A percentile compares a stretch with the other conserved stretches of the same genome.
Evolutionary conservation across 1,140 invertebrate species (phyloP).

Genomic region (Ostrea denselamellosa): DNA sequence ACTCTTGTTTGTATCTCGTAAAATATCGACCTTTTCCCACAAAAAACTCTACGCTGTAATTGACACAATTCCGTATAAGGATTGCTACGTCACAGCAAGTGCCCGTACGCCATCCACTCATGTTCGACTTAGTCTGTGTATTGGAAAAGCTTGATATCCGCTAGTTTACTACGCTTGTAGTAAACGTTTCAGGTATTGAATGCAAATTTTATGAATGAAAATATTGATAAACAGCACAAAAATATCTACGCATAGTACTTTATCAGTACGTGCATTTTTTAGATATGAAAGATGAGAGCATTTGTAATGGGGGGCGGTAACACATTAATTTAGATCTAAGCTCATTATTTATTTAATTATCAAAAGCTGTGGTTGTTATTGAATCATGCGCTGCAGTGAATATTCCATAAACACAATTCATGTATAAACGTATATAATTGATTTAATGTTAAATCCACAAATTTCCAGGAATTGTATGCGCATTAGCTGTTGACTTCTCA

Average conservation of each 20-base stretch:
- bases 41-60: constrained; percentile 38
- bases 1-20: constrained; percentile 35
- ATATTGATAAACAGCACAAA: background rate
- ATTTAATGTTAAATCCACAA: no score
- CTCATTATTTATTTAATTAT: no score
- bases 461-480: no score
- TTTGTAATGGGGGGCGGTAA: no score
- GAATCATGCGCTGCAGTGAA: no score
- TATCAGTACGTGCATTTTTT: background rate
- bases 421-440: no score
- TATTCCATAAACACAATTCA: no score
- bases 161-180: background rate
- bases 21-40: constrained; percentile 37
- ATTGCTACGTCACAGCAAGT: constrained; percentile 34
- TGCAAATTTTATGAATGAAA: constrained; percentile 38
- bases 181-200: constrained; percentile 23
- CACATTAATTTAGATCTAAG: no score
- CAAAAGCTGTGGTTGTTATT: no score
- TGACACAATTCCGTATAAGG: constrained; percentile 37
- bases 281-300: background rate
- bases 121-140: constrained; percentile 32
- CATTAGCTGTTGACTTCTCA: no score
- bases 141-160: constrained; percentile 20
- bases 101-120: constrained; percentile 29
- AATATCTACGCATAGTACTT: background rate